Conservation (phyloP, 2,888 invertebrate genomes). For the Cephalotes varians region DNA sequence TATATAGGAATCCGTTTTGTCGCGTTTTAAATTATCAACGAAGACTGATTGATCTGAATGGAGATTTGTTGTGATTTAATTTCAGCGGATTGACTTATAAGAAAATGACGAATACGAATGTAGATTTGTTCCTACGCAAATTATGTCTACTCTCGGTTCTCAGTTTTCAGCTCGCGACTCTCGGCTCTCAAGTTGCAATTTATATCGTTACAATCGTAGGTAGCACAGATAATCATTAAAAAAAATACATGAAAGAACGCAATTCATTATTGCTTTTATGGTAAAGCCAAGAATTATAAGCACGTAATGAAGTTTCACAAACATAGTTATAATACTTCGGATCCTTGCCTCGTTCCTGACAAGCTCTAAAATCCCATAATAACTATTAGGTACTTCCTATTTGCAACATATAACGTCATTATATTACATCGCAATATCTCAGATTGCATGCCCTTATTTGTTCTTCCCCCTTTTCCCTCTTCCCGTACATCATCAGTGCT, state of each 20-base stretch:
- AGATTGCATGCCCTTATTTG: conserved; percentile 15
- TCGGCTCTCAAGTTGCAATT: neutral
- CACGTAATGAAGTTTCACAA: neutral
- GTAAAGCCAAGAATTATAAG: neutral
- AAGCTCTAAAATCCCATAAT: neutral
- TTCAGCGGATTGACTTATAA: neutral
- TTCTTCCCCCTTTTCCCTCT: neutral
- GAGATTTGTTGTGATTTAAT: neutral
- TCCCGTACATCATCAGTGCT: neutral
- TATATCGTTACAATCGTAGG: neutral
- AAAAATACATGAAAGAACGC: neutral
- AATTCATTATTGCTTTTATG: neutral
- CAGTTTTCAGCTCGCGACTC: neutral
- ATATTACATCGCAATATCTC: conserved; percentile 1
- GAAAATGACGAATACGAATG: neutral
- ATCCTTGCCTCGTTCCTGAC: neutral
- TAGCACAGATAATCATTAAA: neutral
- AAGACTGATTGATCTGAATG: neutral
- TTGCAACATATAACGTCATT: conserved; percentile 9
- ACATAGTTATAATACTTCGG: neutral
- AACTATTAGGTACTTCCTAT: conserved; percentile 16
- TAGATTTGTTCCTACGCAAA: neutral
- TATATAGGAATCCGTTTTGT: neutral
- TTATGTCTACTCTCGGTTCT: conserved; percentile 2
- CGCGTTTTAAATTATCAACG: neutral